A percentile compares a stretch with the other conserved stretches of the same genome.
phyloP scores from a whole-genome alignment of 2,888 invertebrate species.

The Rhyacophila evoluta region DNA sequence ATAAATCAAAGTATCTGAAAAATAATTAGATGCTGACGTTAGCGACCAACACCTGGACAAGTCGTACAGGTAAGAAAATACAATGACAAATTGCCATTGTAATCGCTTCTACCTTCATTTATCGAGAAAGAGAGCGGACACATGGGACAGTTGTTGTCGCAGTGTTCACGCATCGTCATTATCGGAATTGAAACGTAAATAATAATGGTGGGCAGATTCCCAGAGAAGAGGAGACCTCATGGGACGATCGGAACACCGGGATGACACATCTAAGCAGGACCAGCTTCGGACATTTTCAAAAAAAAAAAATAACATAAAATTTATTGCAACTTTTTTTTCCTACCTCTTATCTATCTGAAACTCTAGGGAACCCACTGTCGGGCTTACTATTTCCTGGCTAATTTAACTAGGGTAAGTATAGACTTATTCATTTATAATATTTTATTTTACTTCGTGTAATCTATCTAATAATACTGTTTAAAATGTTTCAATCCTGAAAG shows the following conservation, averaged over 20 bases:
- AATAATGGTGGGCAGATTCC: conserved; percentile 25
- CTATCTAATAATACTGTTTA: too few relatives aligned
- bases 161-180: conserved; percentile 39
- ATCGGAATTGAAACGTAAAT: conserved; percentile 43
- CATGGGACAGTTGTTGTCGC: not conserved
- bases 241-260: conserved; percentile 16
- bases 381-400: too few relatives aligned
- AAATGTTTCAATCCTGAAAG: too few relatives aligned
- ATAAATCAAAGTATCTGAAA: not conserved
- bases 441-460: too few relatives aligned
- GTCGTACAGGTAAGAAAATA: not conserved
- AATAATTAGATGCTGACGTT: not conserved
- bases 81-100: conserved; percentile 14
- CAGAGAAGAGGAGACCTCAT: not conserved
- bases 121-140: not conserved
- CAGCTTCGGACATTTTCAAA: not conserved
- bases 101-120: conserved; percentile 9
- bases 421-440: too few relatives aligned
- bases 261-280: not conserved
- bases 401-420: too few relatives aligned
- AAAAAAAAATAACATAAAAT: too few relatives aligned
- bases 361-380: too few relatives aligned
- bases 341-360: too few relatives aligned
- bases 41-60: not conserved
- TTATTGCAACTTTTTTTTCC: too few relatives aligned